Percentiles rank a stretch among this genome's conserved stretches.
Conservation (phyloP, 1,140 invertebrate genomes). For the Plodia interpunctella region DNA sequence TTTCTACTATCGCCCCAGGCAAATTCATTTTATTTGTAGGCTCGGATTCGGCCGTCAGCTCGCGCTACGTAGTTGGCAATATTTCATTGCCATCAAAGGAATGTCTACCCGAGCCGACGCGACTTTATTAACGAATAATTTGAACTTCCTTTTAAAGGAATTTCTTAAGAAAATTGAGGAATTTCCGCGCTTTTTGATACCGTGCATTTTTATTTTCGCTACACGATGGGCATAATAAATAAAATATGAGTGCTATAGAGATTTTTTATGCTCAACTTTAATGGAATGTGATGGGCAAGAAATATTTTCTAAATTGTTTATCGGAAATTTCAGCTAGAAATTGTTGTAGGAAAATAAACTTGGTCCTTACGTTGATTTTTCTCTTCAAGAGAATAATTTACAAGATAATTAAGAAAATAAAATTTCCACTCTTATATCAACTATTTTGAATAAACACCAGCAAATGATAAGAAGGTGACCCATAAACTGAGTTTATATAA, state of each 20-base stretch:
- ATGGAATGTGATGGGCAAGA: slow-evolving; percentile 30
- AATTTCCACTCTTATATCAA: too few relatives aligned
- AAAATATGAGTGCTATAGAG: slow-evolving; percentile 37
- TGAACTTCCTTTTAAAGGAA: slow-evolving; percentile 41
- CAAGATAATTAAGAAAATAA: too few relatives aligned
- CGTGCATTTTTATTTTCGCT: slow-evolving; percentile 28
- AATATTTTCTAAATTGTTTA: slow-evolving; percentile 36
- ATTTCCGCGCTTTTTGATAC: slow-evolving; percentile 45
- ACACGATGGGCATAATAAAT: slow-evolving; percentile 29
- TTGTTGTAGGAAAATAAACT: neutral
- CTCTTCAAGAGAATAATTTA: too few relatives aligned
- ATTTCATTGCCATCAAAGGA: slow-evolving; percentile 65
- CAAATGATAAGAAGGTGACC: too few relatives aligned
- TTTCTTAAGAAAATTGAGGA: slow-evolving; percentile 55
- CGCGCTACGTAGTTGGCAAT: slow-evolving; percentile 39
- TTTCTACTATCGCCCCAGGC: slow-evolving; percentile 69
- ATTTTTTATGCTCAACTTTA: slow-evolving; percentile 38
- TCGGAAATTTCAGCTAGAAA: slow-evolving; percentile 35
- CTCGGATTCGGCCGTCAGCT: slow-evolving; percentile 56
- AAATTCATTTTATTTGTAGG: slow-evolving; percentile 70
- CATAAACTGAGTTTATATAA: too few relatives aligned
- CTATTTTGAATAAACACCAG: too few relatives aligned
- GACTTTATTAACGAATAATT: slow-evolving; percentile 62
- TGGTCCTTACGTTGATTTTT: neutral
- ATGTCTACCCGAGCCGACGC: slow-evolving; percentile 29